These are phyloP conservation scores for Enteromius fasciolatus DNA, from an alignment of 2,797 vertebrate species.

Conservation along the genomic window DNA sequence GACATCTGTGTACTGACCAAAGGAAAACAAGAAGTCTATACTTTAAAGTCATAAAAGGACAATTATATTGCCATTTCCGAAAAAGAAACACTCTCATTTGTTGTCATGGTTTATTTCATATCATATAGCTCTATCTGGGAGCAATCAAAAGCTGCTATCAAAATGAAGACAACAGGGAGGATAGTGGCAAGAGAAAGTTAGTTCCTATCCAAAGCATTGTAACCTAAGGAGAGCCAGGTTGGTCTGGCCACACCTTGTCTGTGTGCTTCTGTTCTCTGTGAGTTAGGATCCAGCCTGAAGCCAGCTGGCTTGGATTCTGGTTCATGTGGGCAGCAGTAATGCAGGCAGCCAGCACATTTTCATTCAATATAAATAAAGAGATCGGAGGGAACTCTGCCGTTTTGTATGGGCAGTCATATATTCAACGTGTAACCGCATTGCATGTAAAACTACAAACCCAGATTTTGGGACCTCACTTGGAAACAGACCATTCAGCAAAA, in stretches of 20 bases:
- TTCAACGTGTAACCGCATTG: slow-evolving; percentile 32
- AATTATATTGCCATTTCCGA: background rate
- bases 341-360: slow-evolving; percentile 55
- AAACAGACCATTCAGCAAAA: slow-evolving; percentile 54
- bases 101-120: background rate
- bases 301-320: slow-evolving; percentile 54
- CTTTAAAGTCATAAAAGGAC: background rate
- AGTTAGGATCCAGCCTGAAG: slow-evolving; percentile 16
- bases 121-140: background rate
- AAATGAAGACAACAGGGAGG: slow-evolving; percentile 20
- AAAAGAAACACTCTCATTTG: background rate
- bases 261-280: slow-evolving; percentile 50
- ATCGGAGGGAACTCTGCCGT: slow-evolving; percentile 41
- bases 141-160: background rate
- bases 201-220: slow-evolving; percentile 12
- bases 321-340: slow-evolving; percentile 52
- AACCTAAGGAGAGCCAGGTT: slow-evolving; percentile 37
- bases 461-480: slow-evolving; percentile 31
- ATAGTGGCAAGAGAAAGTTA: background rate
- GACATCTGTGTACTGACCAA: background rate
- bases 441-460: slow-evolving; percentile 40
- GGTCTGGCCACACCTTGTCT: slow-evolving; percentile 52
- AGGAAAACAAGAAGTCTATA: background rate
- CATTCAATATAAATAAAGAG: slow-evolving; percentile 60
- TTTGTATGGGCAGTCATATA: slow-evolving; percentile 37